Evolutionary conservation across 2,888 invertebrate genomes (phyloP).

Genomic region (Drosophila percnosoma): DNA sequence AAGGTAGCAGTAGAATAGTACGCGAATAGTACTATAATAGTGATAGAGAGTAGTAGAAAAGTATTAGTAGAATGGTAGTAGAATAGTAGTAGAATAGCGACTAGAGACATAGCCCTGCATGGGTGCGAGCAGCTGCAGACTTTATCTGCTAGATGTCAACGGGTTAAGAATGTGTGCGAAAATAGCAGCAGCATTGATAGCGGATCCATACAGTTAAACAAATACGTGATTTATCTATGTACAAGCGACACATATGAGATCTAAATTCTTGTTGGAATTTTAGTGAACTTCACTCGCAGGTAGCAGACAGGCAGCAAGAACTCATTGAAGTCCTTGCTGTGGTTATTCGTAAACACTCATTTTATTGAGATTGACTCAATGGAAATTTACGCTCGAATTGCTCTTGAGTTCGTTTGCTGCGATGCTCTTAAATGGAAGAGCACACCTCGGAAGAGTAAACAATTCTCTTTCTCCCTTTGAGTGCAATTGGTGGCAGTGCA

Average conservation of each 20-base stretch:
- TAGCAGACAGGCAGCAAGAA: too few relatives aligned
- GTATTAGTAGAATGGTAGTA: background rate
- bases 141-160: background rate
- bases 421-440: slow-evolving; percentile 40
- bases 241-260: background rate
- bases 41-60: too few relatives aligned
- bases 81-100: background rate
- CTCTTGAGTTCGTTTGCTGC: slow-evolving; percentile 32
- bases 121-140: background rate
- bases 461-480: background rate
- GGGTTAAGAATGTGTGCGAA: background rate
- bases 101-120: background rate
- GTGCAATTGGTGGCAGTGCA: background rate
- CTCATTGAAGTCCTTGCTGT: background rate
- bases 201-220: slow-evolving; percentile 63
- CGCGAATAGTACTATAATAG: too few relatives aligned
- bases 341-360: background rate
- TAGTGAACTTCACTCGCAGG: slow-evolving; percentile 4
- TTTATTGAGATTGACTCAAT: slow-evolving; percentile 2
- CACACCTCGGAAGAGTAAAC: slow-evolving; percentile 13
- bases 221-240: slow-evolving; percentile 69
- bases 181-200: background rate
- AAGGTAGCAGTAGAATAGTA: background rate
- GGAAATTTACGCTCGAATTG: background rate
- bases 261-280: background rate